Evolutionary conservation across 2,113 vertebrate genomes (phyloP), one percentile per base, ranked within the genome.

Genomic region (Eulemur macaco): DNA sequence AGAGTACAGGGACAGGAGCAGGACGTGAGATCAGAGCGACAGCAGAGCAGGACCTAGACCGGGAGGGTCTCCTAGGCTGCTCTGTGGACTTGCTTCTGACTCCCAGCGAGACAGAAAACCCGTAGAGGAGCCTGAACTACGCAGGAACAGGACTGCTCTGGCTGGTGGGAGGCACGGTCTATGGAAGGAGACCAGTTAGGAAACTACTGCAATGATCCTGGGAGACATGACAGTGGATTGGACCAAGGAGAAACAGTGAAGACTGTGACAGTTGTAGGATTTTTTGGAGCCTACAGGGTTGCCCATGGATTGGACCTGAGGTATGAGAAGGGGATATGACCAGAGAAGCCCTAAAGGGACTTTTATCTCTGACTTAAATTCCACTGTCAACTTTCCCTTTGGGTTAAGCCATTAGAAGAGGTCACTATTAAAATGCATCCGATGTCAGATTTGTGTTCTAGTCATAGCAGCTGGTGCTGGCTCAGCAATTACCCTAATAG

Each of bases 1-100:
- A 1, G n/a, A 34, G 20, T 18, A 15, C 2, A 2, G 6, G 21
- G 4, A 54, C 14, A 63, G 6, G 42, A 5, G 0, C 6, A 54
- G 42, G 47, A n/a, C n/a, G 21, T 1, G 29, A 29, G 42, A 15
- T 9, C 13, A 14, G 52, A 50, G 9, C 6, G 2, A 66, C 3
- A 47, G 11, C 27, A 42, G 54, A 21, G n/a, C 18, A 83, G 20
- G 69, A 8, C 13, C 29, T 31, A 20, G 52, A 39, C 58, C 3
- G 25, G 64, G 50, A 87, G 21, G 58, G 11, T 73, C 60, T 56
- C 1, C 0, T 42, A 60, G 18, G 47, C 23, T 54, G 2, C 23
- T 34, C 27, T 5, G 1, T 1, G 4, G 63, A n/a, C 25, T 50
- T 45, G 66, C 56, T 92, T 80, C 47, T 8, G 58, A n/a, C 47